Conservation (phyloP, 1,140 invertebrate species). For the Drosophila sproati region DNA sequence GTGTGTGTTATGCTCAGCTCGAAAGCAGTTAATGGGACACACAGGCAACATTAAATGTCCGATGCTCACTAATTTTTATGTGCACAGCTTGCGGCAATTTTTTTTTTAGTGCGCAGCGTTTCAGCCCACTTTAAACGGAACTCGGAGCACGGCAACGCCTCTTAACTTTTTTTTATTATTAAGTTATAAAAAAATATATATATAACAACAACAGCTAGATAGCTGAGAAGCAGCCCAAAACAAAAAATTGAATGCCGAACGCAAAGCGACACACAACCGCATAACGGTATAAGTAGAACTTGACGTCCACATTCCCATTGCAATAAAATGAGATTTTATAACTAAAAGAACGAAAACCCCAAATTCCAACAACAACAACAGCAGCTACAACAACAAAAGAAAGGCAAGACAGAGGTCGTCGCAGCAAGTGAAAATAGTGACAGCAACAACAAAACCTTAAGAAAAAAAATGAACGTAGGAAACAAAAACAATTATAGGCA, state of each 20-base stretch:
- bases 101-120: conserved; percentile 31
- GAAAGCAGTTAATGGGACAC: conserved; percentile 50
- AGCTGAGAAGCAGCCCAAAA: conserved; percentile 37
- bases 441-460: conserved; percentile 9
- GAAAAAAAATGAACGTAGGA: conserved; percentile 32
- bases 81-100: conserved; percentile 50
- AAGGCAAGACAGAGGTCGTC: conserved; percentile 64
- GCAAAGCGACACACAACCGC: conserved; percentile 25
- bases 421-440: conserved; percentile 80
- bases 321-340: conserved; percentile 80
- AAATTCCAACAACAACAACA: conserved; percentile 50
- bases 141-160: conserved; percentile 49
- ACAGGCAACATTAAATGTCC: conserved; percentile 31
- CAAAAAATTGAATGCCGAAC: conserved; percentile 33
- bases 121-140: conserved; percentile 75
- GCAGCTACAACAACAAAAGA: conserved; percentile 30
- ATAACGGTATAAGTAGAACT: conserved; percentile 64
- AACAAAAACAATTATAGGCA: conserved; percentile 46
- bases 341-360: conserved; percentile 47
- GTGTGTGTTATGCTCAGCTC: conserved; percentile 21
- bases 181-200: conserved; percentile 70
- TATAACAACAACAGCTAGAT: conserved; percentile 12
- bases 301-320: conserved; percentile 59
- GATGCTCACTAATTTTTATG: conserved; percentile 60
- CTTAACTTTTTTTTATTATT: conserved; percentile 63